Base-by-base conservation (phyloP, 2,797 vertebrate species). In the Ataeniobius toweri region DNA sequence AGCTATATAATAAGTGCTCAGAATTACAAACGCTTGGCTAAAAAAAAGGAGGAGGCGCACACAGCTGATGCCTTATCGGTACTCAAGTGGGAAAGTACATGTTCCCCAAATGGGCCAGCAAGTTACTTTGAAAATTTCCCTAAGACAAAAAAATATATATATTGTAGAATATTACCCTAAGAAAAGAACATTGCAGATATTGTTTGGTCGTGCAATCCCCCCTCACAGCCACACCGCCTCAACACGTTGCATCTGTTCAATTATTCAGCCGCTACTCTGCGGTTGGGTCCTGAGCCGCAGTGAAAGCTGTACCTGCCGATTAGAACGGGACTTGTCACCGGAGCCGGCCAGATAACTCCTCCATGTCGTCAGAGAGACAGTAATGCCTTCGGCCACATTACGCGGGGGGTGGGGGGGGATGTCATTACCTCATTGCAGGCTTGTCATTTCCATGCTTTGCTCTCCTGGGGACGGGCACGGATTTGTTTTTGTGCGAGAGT, bases 231-330 rank as follows among this genome's bases (percentile, higher is more conserved):
- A 63, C 79, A 81, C 81, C 82, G 86, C 91, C 90, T 93, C 93
- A 96, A 95, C 95, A 96, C 94, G 96, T 94, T 95, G 93, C 94
- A 95, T 93, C 93, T 94, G 91, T 93, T 98, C 92, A 97, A 98
- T 98, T 95, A 98, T 98, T 97, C 95, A 97, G 89, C 86, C 83
- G 84, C 92, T 91, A 59, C 93, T 94, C 92, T 89, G 92, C 93
- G 94, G 92, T 89, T 94, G 83, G 93, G 92, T 93, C 94, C 92
- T 94, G 94, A 95, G 95, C 95, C 89, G 86, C 92, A 92, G 93
- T 93, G 94, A 96, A 96, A 94, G 93, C 94, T 96, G 95, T 95
- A 96, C 92, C 91, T 95, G 95, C 89, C 91, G 92, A 96, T 97
- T 96, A 96, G 92, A 95, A 94, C 92, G 70, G 88, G 88, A 84